Percentiles rank a stretch among this genome's conserved stretches.
phyloP scores from a whole-genome alignment of 2,113 vertebrate species.

The Empidonax traillii region DNA sequence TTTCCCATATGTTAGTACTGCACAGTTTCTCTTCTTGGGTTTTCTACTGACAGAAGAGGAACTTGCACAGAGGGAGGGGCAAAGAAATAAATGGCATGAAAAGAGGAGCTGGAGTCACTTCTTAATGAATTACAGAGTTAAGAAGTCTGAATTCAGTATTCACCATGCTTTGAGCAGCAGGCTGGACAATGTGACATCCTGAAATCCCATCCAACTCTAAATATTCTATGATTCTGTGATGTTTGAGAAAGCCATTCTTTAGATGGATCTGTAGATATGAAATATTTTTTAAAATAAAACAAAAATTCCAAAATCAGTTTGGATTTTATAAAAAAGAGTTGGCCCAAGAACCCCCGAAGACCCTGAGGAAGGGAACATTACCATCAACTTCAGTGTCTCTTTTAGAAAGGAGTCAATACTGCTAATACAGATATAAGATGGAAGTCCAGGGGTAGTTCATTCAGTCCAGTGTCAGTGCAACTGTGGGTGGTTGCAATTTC shows the following conservation, averaged over 20 bases:
- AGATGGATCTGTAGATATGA: background rate
- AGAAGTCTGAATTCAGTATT: background rate
- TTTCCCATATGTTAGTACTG: background rate
- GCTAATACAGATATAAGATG: accelerated
- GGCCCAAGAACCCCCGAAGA: background rate
- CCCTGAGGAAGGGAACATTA: background rate
- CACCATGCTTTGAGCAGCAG: background rate
- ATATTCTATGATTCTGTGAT: background rate
- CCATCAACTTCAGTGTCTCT: background rate
- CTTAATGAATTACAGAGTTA: background rate
- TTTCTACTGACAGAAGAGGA: background rate
- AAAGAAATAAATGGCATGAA: background rate
- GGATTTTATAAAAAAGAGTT: background rate
- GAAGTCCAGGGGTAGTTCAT: background rate
- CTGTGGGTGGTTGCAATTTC: background rate
- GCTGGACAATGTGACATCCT: background rate
- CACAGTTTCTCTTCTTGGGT: background rate
- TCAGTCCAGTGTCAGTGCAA: background rate
- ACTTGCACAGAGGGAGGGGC: background rate
- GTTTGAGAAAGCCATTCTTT: background rate
- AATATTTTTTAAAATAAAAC: background rate
- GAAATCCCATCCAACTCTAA: background rate
- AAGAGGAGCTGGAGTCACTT: background rate
- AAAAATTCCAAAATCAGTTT: background rate
- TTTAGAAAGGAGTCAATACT: background rate